Evolutionary conservation across 2,888 invertebrate species (phyloP), one percentile per base, ranked within the genome.

Genomic region (Caenorhabditis doughertyi): DNA sequence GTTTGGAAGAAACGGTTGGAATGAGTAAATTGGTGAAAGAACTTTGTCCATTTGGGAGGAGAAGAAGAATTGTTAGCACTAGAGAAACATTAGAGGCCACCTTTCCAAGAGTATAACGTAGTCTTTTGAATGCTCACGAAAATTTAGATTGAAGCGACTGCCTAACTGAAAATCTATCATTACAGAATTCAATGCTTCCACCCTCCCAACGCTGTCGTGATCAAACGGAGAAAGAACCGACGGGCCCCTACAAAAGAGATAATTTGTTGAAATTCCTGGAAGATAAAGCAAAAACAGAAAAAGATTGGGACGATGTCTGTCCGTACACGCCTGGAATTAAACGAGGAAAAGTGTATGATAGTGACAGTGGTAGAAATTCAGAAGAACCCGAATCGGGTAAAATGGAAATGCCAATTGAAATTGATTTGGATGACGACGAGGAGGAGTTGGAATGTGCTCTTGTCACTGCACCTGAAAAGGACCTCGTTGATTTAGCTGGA

Each of bases 271-370:
- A 97, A 92, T 97, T 96, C 93, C 96, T 98, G 91, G 98, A 98
- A 93, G 97, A 97, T 93, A 96, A 97, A 92, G 98, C 98, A n/a
- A 93, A 97, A 89, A 97, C 97, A 93, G 97, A 98, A 77, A 97
- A 98, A 64, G 99, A 99, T 93, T 95, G 95, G 94, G 98, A 98
- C 3, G 98, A 99, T 93, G 94, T 95, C 80, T 97, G 98, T 93
- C 97, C 98, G 11, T 99, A 94, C 92, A 95, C 96, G 42, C 94
- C 97, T 88, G 97, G 97, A 83, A 95, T 95, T 77, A 94, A 97
- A 87, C 94, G 97, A 93, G 98, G 67, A 62, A 83, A 84, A 71
- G 85, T 85, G 53, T 83, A 82, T n/a, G 85, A 87, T 53, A 85
- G 86, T 56, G 83, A 85, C 58, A 86, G 87, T 67, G 83, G 83